Percentiles rank a stretch among this genome's conserved stretches.
phyloP scores from a whole-genome alignment of 2,113 vertebrate species.

The Eurypyga helias region DNA sequence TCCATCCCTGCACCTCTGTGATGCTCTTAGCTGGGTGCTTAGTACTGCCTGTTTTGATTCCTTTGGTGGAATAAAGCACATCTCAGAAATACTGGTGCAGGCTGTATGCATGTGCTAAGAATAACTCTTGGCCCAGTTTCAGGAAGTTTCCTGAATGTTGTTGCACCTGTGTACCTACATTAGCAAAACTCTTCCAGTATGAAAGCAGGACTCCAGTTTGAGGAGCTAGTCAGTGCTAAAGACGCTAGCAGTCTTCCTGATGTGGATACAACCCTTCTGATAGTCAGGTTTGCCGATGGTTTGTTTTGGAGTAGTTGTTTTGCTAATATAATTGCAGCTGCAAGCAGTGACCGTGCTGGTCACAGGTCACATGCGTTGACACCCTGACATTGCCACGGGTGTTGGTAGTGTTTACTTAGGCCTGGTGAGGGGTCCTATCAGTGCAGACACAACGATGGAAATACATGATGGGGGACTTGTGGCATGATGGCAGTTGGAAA shows the following conservation, averaged over 20 bases:
- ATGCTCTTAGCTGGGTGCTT: not conserved
- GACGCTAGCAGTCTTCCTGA: not conserved
- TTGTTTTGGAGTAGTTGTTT: no score
- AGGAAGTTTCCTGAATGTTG: not conserved
- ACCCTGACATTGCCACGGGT: fast-evolving
- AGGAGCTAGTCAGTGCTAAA: not conserved
- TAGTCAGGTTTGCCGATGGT: no score
- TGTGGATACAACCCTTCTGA: no score
- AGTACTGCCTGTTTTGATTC: not conserved
- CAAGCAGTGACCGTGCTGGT: not conserved
- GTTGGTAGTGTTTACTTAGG: not conserved
- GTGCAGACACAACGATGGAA: not conserved
- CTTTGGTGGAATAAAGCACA: not conserved
- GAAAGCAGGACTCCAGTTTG: not conserved
- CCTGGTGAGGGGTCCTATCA: not conserved
- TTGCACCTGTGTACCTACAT: not conserved
- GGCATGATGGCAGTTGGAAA: not conserved
- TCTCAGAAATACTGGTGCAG: not conserved
- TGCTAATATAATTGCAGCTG: not conserved
- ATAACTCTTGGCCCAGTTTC: not conserved
- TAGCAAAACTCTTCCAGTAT: fast-evolving
- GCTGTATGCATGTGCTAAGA: not conserved
- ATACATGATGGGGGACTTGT: fast-evolving
- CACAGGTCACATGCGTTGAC: fast-evolving
- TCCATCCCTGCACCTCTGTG: not conserved